A percentile compares a stretch with the other conserved stretches of the same genome.
Conservation (phyloP, 1,140 invertebrate genomes). For the Rhagoletis pomonella region DNA sequence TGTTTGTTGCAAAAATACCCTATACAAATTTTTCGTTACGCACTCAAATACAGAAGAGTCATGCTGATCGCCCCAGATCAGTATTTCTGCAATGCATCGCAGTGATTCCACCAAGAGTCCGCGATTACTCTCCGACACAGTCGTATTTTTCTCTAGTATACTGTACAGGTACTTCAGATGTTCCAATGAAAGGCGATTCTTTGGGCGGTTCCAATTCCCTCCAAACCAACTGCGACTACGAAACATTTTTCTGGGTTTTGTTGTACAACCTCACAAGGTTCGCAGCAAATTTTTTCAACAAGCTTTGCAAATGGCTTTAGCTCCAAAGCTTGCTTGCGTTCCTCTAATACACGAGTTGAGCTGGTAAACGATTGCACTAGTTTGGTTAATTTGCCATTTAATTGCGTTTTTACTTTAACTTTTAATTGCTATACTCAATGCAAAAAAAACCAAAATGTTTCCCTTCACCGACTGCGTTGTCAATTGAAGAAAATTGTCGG, state of each 20-base stretch:
- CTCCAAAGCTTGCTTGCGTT: neutral
- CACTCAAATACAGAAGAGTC: conserved; percentile 99
- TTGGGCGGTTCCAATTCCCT: conserved; percentile 90
- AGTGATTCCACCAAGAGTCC: conserved; percentile 97
- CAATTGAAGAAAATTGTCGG: neutral
- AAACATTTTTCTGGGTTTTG: conserved; percentile 79
- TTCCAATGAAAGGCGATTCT: conserved; percentile 96
- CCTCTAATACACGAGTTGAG: neutral
- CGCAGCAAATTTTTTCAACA: neutral
- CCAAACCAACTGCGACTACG: conserved; percentile 91
- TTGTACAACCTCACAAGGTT: neutral
- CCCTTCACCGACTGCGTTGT: neutral
- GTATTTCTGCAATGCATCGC: conserved; percentile 97
- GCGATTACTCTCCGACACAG: conserved; percentile 95
- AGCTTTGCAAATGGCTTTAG: neutral
- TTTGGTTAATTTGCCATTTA: conserved; percentile 10
- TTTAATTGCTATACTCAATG: neutral
- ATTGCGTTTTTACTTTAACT: conserved; percentile 30
- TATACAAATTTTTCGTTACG: conserved; percentile 71
- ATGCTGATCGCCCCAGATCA: conserved; percentile 99
- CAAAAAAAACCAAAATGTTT: conserved; percentile 6
- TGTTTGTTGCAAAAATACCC: neutral
- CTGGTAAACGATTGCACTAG: neutral
- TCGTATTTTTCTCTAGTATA: conserved; percentile 96
- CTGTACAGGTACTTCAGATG: conserved; percentile 98